Evolutionary conservation across 2,797 vertebrate genomes (phyloP), one percentile per base, ranked within the genome.

Genomic region (Macropus fuliginosus): DNA sequence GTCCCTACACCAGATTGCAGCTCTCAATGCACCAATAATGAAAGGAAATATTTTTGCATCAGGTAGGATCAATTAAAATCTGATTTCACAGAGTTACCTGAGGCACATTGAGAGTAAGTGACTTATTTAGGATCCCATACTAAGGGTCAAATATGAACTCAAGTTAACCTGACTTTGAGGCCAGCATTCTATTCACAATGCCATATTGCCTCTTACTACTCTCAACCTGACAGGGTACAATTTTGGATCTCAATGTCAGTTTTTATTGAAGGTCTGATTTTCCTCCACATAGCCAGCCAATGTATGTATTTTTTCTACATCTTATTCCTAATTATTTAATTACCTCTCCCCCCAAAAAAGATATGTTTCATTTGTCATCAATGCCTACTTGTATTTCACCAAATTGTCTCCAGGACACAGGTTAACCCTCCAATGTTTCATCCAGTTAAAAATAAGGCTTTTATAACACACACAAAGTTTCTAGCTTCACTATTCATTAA

Each of bases 221-320:
- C 40, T 81, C 74, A 81, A 40, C 21, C 46, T 81, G 18, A 81
- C 16, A 46, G 66, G 4, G 5, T 27, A 81, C 46, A 81, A 81
- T 81, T 46, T 81, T 81, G 74, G 40, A 27, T 81, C 21, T 81
- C 40, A 46, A 81, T 0, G 5, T 27, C 40, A 3, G 27, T 81
- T 56, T 95, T 91, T 55, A 56, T 94, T 92, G 90, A 50, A 52
- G 40, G 55, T 27, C 28, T 94, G 54, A 90, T 94, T 96, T 95
- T 96, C 93, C 24, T 87, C 81, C 34, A 93, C 24, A 90, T n/a
- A 28, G 56, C 5, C 34, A 91, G 91, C 54, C 3, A 74, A 54
- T 92, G 62, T 54, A 34, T 55, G 94, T 93, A 91, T 95, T 90
- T 92, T 90, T 74, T 96, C 54, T 46, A 91, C 4, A 81, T 46